Base-by-base conservation (phyloP, 2,113 vertebrate species). In the Chaetops frenatus region DNA sequence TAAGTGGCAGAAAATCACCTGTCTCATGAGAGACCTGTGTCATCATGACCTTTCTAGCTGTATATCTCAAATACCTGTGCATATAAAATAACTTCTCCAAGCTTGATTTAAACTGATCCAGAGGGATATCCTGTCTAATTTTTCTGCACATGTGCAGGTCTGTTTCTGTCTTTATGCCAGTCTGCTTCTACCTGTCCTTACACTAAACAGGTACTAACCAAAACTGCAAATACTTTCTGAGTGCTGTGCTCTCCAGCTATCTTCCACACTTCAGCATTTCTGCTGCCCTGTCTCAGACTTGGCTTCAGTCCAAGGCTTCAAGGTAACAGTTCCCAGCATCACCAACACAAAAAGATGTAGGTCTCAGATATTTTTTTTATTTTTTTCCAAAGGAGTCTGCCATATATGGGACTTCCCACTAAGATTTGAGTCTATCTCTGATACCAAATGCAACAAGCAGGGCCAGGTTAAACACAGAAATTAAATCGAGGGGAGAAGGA, bases 1-100 rank as follows among this genome's bases (percentile, higher is more conserved):
- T 99, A 96, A 96, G 98, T 79, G 8, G 11, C 35, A 88, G 45
- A 72, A 92, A 92, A 91, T 84, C 69, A 61, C 40, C 29, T 35
- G 6, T 65, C 0, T 0, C 33, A 2, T 44, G 22, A 57, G 22
- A 54, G 15, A 86, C 60, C 31, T 38, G 2, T 91, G 53, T 82
- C 47, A 14, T 67, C 31, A 4, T 35, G 51, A 40, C 12, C 15
- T 70, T 92, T 74, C 76, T 90, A 28, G 28, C 38, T 80, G 7
- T 50, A 25, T 60, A 28, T 65, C 66, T 92, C 76, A 80, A 25
- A 54, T 50, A 24, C 25, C 64, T 74, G 11, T 3, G 5, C 4
- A 1, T 58, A 51, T 83, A 50, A 88, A 95, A 66, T 53, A 60
- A 71, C 73, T 90, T 19, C 42, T 72, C 77, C 77, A 71, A 64